Conservation (phyloP, 1,140 invertebrate species). For the Heterodera schachtii region DNA sequence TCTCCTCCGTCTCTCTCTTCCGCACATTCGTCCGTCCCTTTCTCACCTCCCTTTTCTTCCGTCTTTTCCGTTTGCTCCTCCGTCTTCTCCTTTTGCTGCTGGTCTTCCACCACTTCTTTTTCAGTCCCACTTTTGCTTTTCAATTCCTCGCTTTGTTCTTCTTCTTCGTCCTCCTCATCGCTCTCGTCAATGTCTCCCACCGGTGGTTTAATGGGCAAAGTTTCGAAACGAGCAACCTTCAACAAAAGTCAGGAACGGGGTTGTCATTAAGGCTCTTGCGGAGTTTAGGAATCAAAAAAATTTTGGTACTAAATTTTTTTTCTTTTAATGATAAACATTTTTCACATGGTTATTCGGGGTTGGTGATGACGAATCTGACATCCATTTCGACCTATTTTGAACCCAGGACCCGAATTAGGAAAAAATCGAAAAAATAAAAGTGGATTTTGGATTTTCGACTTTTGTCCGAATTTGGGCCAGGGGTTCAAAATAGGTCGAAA, state of each 20-base stretch:
- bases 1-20: neutral
- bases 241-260: no score
- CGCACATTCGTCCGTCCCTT: neutral
- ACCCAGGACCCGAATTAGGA: no score
- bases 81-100: neutral
- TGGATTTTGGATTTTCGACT: no score
- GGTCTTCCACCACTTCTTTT: no score
- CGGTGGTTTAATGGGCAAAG: slow-evolving; percentile 21
- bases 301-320: neutral
- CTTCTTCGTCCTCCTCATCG: slow-evolving; percentile 18
- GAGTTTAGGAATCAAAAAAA: neutral
- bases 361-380: no score
- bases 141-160: slow-evolving; percentile 5
- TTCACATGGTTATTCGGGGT: no score
- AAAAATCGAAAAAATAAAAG: no score
- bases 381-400: no score
- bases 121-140: slow-evolving; percentile 11
- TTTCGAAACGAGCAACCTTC: slow-evolving; percentile 27
- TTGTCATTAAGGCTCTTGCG: no score
- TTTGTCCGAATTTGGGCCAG: no score
- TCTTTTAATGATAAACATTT: no score
- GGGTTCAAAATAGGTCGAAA: no score
- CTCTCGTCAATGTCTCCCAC: neutral
- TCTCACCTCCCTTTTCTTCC: neutral
- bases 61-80: slow-evolving; percentile 13